Evolutionary conservation across 2,888 invertebrate genomes (phyloP), one percentile per base, ranked within the genome.

Genomic region (Drosophila kuntzei): DNA sequence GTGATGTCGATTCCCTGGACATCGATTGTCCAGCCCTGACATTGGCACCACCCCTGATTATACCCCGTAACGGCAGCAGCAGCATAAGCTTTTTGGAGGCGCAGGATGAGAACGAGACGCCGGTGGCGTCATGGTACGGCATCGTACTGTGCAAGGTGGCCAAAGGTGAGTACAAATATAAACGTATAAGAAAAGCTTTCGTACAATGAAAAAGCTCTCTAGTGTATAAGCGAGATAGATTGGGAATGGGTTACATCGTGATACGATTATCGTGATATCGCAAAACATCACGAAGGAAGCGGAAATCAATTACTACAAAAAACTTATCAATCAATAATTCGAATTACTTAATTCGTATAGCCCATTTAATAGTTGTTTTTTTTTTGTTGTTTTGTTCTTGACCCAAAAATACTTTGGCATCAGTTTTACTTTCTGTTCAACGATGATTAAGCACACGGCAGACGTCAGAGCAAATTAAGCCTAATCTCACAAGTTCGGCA

Each of bases 81-180:
- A 74, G 59, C 71, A 85, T 85, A 22, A 78, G 75, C 64, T 85
- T 85, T 63, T 65, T 90, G 37, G 86, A 90, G 58, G 73, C 83
- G 14, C 92, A 91, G 86, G 92, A 91, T 65, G 91, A 91, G 66
- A 91, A 91, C 67, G 90, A 91, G 78, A 90, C 90, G 58, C 91
- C 91, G 49, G 85, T 90, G 67, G 87, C 89, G 60, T 90, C 91
- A 61, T 92, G 94, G 93, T 95, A 94, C 92, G 95, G 95, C 80
- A 93, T 96, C 82, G 95, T 95, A 82, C 93, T 95, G 91, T 95
- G 95, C 94, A 94, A 95, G 92, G 94, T 94, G 91, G 94, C 95
- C 91, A 95, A 95, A 94, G 95, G 95, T 95, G 78, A 90, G 90
- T 80, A 57, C 50, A 16, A 37, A 6, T 27, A 49, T 11, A 50